These are phyloP conservation scores for Myiopsitta monachus DNA, from an alignment of 2,113 vertebrate species.

Conservation along the genomic window DNA sequence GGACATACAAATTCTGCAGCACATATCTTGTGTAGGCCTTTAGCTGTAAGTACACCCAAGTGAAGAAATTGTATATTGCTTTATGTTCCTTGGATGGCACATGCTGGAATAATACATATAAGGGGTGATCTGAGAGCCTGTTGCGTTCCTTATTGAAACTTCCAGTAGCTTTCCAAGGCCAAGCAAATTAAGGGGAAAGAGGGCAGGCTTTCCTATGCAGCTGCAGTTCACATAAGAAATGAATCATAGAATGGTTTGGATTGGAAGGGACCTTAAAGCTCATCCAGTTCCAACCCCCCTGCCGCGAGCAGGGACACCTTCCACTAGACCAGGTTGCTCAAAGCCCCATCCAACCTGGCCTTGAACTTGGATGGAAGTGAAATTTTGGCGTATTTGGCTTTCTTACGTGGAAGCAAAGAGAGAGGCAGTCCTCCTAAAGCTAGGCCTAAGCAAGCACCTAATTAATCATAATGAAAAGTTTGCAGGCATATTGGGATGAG, in stretches of 20 bases:
- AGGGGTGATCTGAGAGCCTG: not conserved
- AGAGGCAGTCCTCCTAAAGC: not conserved
- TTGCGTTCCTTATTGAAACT: not conserved
- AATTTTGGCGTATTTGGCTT: not conserved
- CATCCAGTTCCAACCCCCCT: not conserved
- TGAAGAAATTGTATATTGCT: not conserved
- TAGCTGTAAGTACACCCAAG: not conserved
- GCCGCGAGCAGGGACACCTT: not conserved
- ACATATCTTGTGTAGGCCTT: not conserved
- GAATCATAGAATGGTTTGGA: not conserved
- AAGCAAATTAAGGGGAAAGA: constrained; percentile 7
- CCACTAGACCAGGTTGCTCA: not conserved
- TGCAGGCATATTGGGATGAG: not conserved
- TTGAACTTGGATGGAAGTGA: not conserved
- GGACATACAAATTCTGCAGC: not conserved
- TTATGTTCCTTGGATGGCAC: not conserved
- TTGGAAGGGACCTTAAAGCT: not conserved
- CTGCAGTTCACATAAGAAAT: constrained; percentile 7
- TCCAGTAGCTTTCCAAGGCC: not conserved
- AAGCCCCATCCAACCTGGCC: not conserved
- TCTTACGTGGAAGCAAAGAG: not conserved
- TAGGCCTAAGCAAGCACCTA: not conserved
- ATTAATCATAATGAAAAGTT: not conserved
- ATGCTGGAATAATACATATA: not conserved
- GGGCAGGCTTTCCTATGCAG: not conserved